Conservation (phyloP, 2,113 vertebrate species). For the Myotis brandtii region DNA sequence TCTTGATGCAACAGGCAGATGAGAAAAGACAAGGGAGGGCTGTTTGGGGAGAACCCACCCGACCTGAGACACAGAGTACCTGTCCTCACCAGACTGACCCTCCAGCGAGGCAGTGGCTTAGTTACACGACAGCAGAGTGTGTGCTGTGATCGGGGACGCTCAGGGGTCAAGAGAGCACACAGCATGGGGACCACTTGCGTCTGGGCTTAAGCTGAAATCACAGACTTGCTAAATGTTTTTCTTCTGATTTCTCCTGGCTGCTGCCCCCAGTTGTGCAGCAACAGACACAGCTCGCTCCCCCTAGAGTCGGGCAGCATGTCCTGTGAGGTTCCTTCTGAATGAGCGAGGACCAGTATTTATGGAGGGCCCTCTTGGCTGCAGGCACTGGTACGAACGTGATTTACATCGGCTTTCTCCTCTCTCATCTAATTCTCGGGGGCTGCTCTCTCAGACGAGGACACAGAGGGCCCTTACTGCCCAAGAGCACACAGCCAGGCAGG, state of each 20-base stretch:
- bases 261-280: background rate
- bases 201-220: background rate
- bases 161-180: background rate
- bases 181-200: accelerated
- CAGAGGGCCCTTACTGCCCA: background rate
- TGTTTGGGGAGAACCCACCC: background rate
- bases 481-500: no score
- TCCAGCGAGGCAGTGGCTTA: background rate
- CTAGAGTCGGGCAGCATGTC: background rate
- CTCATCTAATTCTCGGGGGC: background rate
- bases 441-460: background rate
- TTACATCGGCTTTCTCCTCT: background rate
- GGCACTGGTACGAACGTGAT: background rate
- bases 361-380: background rate
- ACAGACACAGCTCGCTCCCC: background rate
- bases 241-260: background rate
- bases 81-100: background rate
- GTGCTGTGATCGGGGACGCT: no score
- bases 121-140: background rate
- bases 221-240: background rate
- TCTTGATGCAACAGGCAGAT: background rate
- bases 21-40: background rate
- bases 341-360: background rate
- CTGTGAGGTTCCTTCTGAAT: background rate
- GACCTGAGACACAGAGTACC: background rate